Base-by-base conservation (phyloP, 2,113 vertebrate genomes). In the Phoenicopterus ruber region DNA sequence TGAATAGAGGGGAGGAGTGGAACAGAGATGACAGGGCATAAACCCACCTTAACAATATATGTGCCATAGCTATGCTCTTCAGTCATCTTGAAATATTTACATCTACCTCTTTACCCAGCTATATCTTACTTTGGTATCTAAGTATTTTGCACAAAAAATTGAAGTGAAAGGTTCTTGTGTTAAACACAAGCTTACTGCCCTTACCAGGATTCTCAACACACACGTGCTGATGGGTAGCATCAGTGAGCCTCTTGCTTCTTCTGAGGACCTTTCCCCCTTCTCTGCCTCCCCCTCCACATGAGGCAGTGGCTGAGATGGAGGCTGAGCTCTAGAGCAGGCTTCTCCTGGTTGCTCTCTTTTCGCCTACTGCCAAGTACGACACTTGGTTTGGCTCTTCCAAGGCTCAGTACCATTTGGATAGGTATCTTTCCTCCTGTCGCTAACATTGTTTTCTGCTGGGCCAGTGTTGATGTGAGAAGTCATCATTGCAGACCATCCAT, bases 381-480 rank as follows among this genome's bases (percentile, higher is more conserved):
- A 2, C 21, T 29, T 74, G 80, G 10, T 9, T 74, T 57, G 65
- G 31, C n/a, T 73, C 4, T 88, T 69, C 40, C 21, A 22, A 3
- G 20, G 31, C 34, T 62, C 18, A 16, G 36, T 24, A 11, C 7
- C 6, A 20, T 17, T n/a, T 36, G 32, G 12, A 24, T 20, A 36
- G 21, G 16, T 11, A 11, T 4, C 21, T 54, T 31, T 78, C 16
- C n/a, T 58, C 42, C 20, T 18, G 4, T 13, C 55, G 32, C 6
- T n/a, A 5, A 7, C 0, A 0, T 4, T 6, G 2, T 12, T 82
- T 58, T 36, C 44, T 4, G 1, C 0, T 4, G 38, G 58, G 31
- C 6, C 14, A 29, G 1, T 5, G 28, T 3, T 65, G n/a, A 14
- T 36, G 21, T 20, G 63, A 73, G 44, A 9, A 55, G 1, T 28